Base-by-base conservation (phyloP, 2,797 vertebrate species). In the Selene dorsalis region DNA sequence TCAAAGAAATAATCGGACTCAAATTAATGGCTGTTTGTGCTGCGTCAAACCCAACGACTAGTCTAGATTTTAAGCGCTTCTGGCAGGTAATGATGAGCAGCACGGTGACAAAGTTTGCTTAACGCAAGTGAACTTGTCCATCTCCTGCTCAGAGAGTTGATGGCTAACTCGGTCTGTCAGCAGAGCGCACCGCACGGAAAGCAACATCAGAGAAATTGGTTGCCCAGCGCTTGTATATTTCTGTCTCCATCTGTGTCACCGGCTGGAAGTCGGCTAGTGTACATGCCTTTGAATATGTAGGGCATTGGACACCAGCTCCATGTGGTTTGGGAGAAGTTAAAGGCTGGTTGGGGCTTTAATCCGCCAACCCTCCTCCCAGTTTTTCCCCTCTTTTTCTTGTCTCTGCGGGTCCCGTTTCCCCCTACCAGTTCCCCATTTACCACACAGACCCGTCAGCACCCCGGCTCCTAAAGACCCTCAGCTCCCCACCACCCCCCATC, bases 281-380 rank as follows among this genome's bases (percentile, higher is more conserved):
- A 91, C 89, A 92, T 90, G 91, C 83, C 84, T 91, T 78, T 89
- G 90, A 90, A 83, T 89, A 91, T 90, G 92, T 86, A 88, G 89
- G 87, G 84, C 92, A 91, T 89, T 92, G 93, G 91, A 93, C 92
- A 91, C 87, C 87, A 91, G 84, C 90, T 87, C 86, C 61, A 28
- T 94, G 93, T 88, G 92, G 93, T 94, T 93, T 93, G 88, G 89
- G 91, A 92, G 84, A 92, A 90, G 90, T 91, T 90, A 91, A 90
- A 92, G 89, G 90, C 87, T 92, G 89, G 90, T 91, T 91, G 88
- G 87, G 84, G 86, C 84, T 91, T 87, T 90, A 89, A 92, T 92
- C 89, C 90, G 63, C 84, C 90, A 89, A 79, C 84, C 77, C 89
- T 89, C 87, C 85, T 89, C 84, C 85, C 83, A 86, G 86, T 89